These are phyloP conservation scores for Lasioglossum leucozonium DNA, from an alignment of 2,888 invertebrate species.

Conservation along the genomic window DNA sequence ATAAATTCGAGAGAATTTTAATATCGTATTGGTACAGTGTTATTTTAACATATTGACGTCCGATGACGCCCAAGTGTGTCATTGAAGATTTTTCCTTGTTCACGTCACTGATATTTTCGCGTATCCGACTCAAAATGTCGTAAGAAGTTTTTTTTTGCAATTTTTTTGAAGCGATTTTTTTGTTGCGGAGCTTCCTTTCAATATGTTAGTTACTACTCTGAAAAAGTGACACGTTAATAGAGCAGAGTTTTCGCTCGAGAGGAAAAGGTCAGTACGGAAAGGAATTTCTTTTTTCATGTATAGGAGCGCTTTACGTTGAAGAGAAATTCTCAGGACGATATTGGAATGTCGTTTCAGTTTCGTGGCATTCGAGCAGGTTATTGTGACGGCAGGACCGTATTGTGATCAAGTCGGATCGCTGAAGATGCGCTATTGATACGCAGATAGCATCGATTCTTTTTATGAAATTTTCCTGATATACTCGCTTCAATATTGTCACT, in stretches of 20 bases:
- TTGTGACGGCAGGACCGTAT: conserved; percentile 8
- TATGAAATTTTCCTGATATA: conserved; percentile 3
- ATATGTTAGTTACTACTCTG: neutral
- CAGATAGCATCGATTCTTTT: neutral
- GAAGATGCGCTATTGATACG: neutral
- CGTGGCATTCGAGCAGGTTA: neutral
- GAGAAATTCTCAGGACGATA: neutral
- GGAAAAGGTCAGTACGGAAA: too few relatives aligned
- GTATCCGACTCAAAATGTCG: neutral
- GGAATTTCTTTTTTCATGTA: too few relatives aligned
- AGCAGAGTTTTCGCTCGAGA: neutral
- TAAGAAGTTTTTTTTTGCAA: too few relatives aligned
- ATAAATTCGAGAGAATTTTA: too few relatives aligned
- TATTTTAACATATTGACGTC: too few relatives aligned
- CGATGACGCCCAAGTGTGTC: too few relatives aligned
- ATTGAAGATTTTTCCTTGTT: neutral
- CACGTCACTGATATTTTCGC: neutral
- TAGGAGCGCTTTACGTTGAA: neutral
- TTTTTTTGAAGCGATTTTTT: too few relatives aligned
- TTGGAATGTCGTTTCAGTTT: conserved; percentile 3
- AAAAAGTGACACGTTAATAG: too few relatives aligned
- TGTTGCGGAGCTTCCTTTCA: neutral
- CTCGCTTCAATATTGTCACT: neutral
- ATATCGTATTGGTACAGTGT: too few relatives aligned
- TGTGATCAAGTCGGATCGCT: conserved; percentile 16